These are phyloP conservation scores for Agonopterix heracliana DNA, from an alignment of 2,888 invertebrate species.

Conservation along the genomic window DNA sequence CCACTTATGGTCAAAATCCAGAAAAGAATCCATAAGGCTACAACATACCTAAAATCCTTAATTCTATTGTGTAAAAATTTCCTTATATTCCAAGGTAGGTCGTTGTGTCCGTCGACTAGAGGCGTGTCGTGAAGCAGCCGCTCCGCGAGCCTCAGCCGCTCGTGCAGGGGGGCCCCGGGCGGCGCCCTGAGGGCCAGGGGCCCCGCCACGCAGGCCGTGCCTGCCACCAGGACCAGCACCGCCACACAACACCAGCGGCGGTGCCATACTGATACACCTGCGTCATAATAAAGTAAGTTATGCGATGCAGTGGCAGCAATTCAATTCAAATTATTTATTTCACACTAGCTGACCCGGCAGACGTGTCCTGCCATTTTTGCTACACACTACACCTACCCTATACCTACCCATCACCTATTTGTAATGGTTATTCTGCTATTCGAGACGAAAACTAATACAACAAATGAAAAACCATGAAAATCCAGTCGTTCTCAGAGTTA, in stretches of 20 bases:
- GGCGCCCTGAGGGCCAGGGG: slow-evolving; percentile 86
- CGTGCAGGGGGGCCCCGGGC: slow-evolving; percentile 85
- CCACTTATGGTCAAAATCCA: too few species aligned
- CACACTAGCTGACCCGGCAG: too few species aligned
- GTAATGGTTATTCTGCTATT: too few species aligned
- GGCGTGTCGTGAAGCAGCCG: slow-evolving; percentile 85
- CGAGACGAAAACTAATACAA: too few species aligned
- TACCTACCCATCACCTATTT: too few species aligned
- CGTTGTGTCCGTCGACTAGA: slow-evolving; percentile 91
- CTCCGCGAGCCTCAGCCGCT: slow-evolving; percentile 83
- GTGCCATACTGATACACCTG: slow-evolving; percentile 65
- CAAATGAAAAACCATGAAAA: too few species aligned
- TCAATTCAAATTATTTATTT: background rate
- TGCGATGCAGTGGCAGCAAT: too few species aligned
- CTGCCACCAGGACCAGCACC: slow-evolving; percentile 84
- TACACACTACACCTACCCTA: too few species aligned
- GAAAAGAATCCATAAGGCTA: too few species aligned
- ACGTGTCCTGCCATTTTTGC: too few species aligned
- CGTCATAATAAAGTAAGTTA: background rate
- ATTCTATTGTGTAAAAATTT: slow-evolving; percentile 93
- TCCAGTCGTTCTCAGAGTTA: too few species aligned
- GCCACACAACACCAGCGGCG: slow-evolving; percentile 87
- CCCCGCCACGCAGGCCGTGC: slow-evolving; percentile 87
- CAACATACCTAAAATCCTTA: slow-evolving; percentile 84
- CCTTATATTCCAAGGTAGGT: slow-evolving; percentile 93